phyloP scores from a whole-genome alignment of 2,888 invertebrate species.

The Agrochola litura region DNA sequence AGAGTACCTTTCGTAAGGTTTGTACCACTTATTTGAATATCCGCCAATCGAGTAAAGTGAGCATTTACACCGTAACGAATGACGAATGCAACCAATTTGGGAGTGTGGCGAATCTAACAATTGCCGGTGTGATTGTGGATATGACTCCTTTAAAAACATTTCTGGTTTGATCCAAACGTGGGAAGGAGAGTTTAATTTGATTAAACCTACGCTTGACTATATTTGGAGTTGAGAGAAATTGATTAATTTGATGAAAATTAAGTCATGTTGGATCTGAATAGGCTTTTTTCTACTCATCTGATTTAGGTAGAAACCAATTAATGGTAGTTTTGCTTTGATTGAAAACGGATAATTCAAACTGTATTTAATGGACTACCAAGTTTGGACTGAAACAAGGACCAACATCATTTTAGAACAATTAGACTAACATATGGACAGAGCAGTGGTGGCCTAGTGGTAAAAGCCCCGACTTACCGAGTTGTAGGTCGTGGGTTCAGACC shows the following conservation, averaged over 20 bases:
- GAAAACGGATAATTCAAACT: slow-evolving; percentile 2
- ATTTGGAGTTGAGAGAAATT: slow-evolving; percentile 41
- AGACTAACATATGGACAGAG: slow-evolving; percentile 1
- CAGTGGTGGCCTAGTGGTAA: no score
- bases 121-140: slow-evolving; percentile 53
- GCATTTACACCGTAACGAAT: slow-evolving; percentile 65
- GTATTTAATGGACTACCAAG: slow-evolving; percentile 12
- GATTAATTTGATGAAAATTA: slow-evolving; percentile 21
- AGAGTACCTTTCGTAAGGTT: slow-evolving; percentile 51
- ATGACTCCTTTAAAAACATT: slow-evolving; percentile 16
- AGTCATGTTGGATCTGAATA: neutral
- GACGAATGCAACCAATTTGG: slow-evolving; percentile 60
- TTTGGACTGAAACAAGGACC: neutral
- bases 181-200: slow-evolving; percentile 16
- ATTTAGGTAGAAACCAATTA: slow-evolving; percentile 25
- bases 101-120: slow-evolving; percentile 59
- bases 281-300: neutral
- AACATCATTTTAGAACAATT: slow-evolving; percentile 3
- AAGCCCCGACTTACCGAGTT: no score
- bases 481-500: no score
- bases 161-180: slow-evolving; percentile 10
- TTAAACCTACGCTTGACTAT: slow-evolving; percentile 15
- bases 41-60: slow-evolving; percentile 59
- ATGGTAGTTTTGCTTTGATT: slow-evolving; percentile 19
- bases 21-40: slow-evolving; percentile 63